Base-by-base conservation (phyloP, 1,140 invertebrate genomes). In the Aphis craccivora region DNA sequence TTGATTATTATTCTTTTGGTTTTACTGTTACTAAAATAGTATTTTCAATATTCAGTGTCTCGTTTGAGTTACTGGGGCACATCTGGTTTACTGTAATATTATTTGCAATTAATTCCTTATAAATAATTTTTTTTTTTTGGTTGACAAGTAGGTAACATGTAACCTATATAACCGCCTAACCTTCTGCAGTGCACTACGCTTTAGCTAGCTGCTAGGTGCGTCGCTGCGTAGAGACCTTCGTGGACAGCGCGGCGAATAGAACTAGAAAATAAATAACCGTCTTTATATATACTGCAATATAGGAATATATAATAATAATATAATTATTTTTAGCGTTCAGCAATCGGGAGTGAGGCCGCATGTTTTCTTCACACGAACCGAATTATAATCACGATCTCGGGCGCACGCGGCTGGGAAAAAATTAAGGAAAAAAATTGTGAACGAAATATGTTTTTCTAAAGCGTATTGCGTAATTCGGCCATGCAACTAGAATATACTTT, bases 301-400 rank as follows among this genome's bases (percentile, higher is more conserved):
- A 40, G 30, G 40, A 84, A 84, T 43, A 84, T 40, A 37, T 83
- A 83, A 84, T 84, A 84, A 84, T 84, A 84, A 40, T 43, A 43
- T 40, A 40, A 43, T 45, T 40, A 86, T 86, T 86, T 86, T 18
- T n/a, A 30, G 60, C 5, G 40, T 86, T 86, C 43, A 9, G 84
- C 43, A 86, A 86, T 45, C 11, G 25, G 37, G 84, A 86, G 84
- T 86, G 25, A 86, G 84, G 40, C 84, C 84, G 84, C 22, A 14
- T 86, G 30, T 67, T 67, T 67, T 67, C 43, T 86, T 86, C 84
- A 86, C 84, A 86, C 37, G 84, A 25, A 86, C 84, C 43, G 84
- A 86, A 86, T 86, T 45, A 67, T 67, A 86, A 86, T 86, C 84
- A 86, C 14, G 40, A 86, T 45, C 35, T 67, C 60, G 60, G 60